Percentiles rank a stretch among this genome's conserved stretches.
phyloP scores from a whole-genome alignment of 2,797 vertebrate genomes.

The Discoglossus pictus region DNA sequence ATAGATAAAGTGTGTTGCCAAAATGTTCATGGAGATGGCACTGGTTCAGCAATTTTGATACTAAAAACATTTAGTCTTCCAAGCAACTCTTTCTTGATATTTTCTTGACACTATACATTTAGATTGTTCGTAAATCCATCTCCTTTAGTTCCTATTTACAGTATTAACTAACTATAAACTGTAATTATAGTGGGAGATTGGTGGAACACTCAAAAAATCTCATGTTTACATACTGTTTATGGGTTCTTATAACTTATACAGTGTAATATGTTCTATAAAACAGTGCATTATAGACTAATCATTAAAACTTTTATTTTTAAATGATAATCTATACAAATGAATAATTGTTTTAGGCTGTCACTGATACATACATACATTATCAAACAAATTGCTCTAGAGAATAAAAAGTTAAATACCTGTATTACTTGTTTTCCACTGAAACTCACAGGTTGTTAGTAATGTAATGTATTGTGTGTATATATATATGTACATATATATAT shows the following conservation, averaged over 20 bases:
- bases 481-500: too few species aligned
- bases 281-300: slow-evolving; percentile 58
- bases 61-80: too few species aligned
- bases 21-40: too few species aligned
- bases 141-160: slow-evolving; percentile 64
- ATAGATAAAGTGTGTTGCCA: too few species aligned
- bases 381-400: too few species aligned
- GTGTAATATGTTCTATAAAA: slow-evolving; percentile 64
- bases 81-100: neutral
- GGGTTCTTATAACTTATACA: slow-evolving; percentile 68
- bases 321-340: slow-evolving; percentile 37
- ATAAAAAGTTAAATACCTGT: too few species aligned
- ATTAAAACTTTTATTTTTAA: slow-evolving; percentile 62
- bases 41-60: too few species aligned
- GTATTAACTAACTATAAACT: slow-evolving; percentile 71
- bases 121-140: slow-evolving; percentile 22
- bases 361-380: neutral
- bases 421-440: too few species aligned
- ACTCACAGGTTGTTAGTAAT: too few species aligned
- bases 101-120: slow-evolving; percentile 5
- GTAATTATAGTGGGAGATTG: slow-evolving; percentile 63
- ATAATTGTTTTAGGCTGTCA: slow-evolving; percentile 46
- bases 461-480: too few species aligned
- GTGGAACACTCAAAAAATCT: slow-evolving; percentile 70
- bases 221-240: slow-evolving; percentile 67